Evolutionary conservation across 2,797 vertebrate species (phyloP).

Genomic region (Typhlichthys subterraneus): DNA sequence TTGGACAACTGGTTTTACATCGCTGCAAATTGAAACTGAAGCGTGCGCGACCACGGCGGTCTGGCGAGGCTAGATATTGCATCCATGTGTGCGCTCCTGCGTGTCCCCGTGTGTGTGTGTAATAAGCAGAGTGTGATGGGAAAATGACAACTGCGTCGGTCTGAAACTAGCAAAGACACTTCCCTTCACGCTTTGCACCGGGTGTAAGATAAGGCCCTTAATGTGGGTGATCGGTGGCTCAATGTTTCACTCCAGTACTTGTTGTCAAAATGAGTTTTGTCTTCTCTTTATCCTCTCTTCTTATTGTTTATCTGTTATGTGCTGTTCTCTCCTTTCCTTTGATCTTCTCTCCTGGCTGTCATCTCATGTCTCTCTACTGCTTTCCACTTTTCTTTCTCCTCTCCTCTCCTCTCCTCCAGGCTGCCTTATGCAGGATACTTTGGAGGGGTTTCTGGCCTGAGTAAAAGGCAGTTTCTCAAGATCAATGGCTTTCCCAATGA

Average conservation of each 20-base stretch:
- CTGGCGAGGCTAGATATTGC: too few species aligned
- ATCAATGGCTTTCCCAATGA: constrained; percentile 98
- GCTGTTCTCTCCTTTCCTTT: background rate
- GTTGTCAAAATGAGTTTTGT: background rate
- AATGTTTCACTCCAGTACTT: background rate
- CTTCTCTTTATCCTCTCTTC: background rate
- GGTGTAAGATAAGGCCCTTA: background rate
- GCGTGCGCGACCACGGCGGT: too few species aligned
- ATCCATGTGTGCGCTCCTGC: too few species aligned
- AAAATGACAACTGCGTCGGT: too few species aligned
- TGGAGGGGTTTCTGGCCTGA: constrained; percentile 95
- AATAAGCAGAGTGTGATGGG: too few species aligned
- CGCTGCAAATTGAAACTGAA: too few species aligned
- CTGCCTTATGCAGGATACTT: constrained; percentile 95
- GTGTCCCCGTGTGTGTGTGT: too few species aligned
- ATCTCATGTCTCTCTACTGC: background rate
- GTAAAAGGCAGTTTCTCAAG: constrained; percentile 96
- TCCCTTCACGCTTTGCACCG: too few species aligned
- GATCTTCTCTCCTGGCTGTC: background rate
- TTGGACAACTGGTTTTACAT: too few species aligned
- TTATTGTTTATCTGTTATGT: background rate
- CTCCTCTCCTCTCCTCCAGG: constrained; percentile 67
- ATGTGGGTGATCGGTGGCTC: background rate
- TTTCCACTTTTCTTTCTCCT: background rate
- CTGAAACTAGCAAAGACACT: too few species aligned